Evolutionary conservation across 1,140 invertebrate species (phyloP).

Genomic region (Trachymyrmex cornetzi): DNA sequence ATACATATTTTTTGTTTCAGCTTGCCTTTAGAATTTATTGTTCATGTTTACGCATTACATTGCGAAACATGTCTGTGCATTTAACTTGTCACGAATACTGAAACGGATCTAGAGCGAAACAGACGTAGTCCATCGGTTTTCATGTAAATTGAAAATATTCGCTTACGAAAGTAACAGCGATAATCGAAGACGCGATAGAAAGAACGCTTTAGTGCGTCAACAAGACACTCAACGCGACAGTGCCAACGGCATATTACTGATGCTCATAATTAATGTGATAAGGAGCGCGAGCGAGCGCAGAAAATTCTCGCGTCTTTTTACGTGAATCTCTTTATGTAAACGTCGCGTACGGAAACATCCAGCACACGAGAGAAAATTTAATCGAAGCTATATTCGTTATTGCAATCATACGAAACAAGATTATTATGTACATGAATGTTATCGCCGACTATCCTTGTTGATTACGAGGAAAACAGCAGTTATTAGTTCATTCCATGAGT

Average conservation of each 20-base stretch:
- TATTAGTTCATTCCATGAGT: slow-evolving; percentile 28
- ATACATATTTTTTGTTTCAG: slow-evolving; percentile 32
- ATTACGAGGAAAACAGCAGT: slow-evolving; percentile 1
- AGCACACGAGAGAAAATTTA: slow-evolving; percentile 14
- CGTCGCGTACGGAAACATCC: slow-evolving; percentile 5
- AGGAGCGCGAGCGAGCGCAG: slow-evolving; percentile 28
- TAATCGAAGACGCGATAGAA: slow-evolving; percentile 56
- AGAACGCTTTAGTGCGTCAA: slow-evolving; percentile 33
- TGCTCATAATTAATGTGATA: slow-evolving; percentile 51
- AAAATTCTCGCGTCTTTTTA: slow-evolving; percentile 53
- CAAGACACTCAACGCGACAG: slow-evolving; percentile 36
- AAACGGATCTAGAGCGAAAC: slow-evolving; percentile 32
- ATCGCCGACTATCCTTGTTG: slow-evolving; percentile 8
- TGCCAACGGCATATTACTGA: slow-evolving; percentile 3
- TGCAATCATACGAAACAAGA: slow-evolving; percentile 1
- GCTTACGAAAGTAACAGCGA: slow-evolving; percentile 53
- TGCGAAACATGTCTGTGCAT: neutral
- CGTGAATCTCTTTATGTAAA: slow-evolving; percentile 46
- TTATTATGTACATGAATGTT: neutral
- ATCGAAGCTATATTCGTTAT: neutral
- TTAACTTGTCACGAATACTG: neutral
- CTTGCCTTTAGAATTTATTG: slow-evolving; percentile 24
- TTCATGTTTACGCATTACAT: slow-evolving; percentile 15
- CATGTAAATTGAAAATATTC: slow-evolving; percentile 40
- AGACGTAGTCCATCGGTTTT: slow-evolving; percentile 33